Evolutionary conservation across 2,888 invertebrate species (phyloP).

Genomic region (Lissocephala sabroskyi): DNA sequence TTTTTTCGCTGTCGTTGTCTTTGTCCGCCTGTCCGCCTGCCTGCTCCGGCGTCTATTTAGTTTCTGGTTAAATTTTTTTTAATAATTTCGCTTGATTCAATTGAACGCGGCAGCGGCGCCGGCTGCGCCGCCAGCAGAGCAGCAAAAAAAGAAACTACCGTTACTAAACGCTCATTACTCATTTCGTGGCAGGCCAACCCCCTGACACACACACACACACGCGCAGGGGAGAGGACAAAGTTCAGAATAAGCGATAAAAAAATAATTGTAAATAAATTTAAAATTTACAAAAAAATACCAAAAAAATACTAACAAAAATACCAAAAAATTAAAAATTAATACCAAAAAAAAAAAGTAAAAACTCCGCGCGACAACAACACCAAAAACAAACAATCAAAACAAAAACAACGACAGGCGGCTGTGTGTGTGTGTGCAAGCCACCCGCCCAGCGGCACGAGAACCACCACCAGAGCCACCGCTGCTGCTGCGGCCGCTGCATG

Average conservation of each 20-base stretch:
- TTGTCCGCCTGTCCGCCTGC: not conserved
- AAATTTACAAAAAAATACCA: slow-evolving; percentile 19
- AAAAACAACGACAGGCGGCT: slow-evolving; percentile 30
- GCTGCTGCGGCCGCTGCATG: too few species aligned
- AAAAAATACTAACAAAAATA: slow-evolving; percentile 35
- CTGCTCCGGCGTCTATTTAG: slow-evolving; percentile 2
- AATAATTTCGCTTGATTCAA: too few species aligned
- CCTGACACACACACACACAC: slow-evolving; percentile 22
- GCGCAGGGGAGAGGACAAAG: slow-evolving; percentile 13
- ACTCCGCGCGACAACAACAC: slow-evolving; percentile 46
- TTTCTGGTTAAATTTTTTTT: too few species aligned
- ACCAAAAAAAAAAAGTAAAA: slow-evolving; percentile 46
- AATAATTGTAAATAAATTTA: slow-evolving; percentile 22
- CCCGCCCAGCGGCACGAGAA: slow-evolving; percentile 5
- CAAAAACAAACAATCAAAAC: slow-evolving; percentile 11
- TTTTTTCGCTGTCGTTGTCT: not conserved
- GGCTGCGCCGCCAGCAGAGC: slow-evolving; percentile 11
- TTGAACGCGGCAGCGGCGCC: not conserved
- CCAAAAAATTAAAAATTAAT: slow-evolving; percentile 23
- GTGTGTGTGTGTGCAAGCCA: too few species aligned
- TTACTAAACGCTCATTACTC: slow-evolving; percentile 61
- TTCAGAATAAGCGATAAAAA: not conserved
- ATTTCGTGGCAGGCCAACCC: slow-evolving; percentile 24
- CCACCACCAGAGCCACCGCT: too few species aligned
- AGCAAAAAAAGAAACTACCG: slow-evolving; percentile 34